Base-by-base conservation (phyloP, 2,888 invertebrate species). In the Strigamia crassipes region DNA sequence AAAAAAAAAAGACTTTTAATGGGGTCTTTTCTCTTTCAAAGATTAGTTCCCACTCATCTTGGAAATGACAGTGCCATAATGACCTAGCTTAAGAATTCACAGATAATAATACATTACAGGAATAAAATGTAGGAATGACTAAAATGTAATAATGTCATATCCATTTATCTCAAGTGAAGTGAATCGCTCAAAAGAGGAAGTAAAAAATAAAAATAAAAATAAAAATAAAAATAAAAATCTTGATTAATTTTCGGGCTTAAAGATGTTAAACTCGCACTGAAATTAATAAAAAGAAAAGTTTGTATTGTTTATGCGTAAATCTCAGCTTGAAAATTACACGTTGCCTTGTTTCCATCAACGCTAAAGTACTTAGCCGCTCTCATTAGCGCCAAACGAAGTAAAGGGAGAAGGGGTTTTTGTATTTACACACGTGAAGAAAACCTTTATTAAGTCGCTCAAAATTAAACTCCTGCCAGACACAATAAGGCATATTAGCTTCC, bases 351-450 rank as follows among this genome's bases (percentile, higher is more conserved):
- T 61, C 61, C 61, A 61, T 61, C 61, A 61, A n/a, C 61, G 18
- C 61, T 61, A 61, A 61, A 61, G 61, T 61, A 61, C 61, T 61
- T 61, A 15, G 61, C 21, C 61, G 10, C 23, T 18, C 61, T 18
- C 61, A 61, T 61, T 61, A 61, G 61, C 61, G 61, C 61, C 23
- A 18, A 61, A 61, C 42, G 61, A 23, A 61, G 61, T 61, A n/a
- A n/a, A 61, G 18, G 18, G 61, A 61, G 61, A 61, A 61, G n/a
- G 61, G 61, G 61, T 61, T 61, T 61, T 61, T 61, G 61, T 61
- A 61, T 61, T 61, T 61, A 61, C 61, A 61, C 61, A 61, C 61
- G 61, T 61, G 61, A 61, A 61, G 61, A 61, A 61, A 61, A 61
- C 61, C 61, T 61, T 61, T 61, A 61, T 61, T 61, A 61, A 61